Evolutionary conservation across 1,140 invertebrate species (phyloP).

Genomic region (Cotesia glomerata): DNA sequence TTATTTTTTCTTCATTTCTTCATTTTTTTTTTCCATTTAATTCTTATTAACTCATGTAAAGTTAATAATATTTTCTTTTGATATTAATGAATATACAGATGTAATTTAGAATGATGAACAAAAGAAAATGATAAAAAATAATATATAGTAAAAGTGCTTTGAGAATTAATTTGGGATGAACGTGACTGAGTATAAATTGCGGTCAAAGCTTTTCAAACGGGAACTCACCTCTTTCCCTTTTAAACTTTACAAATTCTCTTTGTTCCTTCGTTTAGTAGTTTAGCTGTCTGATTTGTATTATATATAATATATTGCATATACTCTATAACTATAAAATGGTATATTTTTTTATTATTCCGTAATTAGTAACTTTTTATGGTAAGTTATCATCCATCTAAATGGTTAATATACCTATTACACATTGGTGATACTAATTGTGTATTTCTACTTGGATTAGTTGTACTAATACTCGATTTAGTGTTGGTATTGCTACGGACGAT

Average conservation of each 20-base stretch:
- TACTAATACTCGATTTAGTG: too few relatives aligned
- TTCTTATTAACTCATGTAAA: neutral
- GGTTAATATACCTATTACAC: too few relatives aligned
- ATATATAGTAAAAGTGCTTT: neutral
- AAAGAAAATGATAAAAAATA: neutral
- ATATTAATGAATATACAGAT: neutral
- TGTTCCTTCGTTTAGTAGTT: neutral
- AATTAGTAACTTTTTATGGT: too few relatives aligned
- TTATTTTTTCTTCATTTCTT: too few relatives aligned
- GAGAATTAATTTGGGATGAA: slow-evolving; percentile 1
- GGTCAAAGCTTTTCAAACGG: slow-evolving; percentile 7
- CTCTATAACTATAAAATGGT: too few relatives aligned
- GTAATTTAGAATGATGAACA: neutral
- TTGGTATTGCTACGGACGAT: neutral
- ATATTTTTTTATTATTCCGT: too few relatives aligned
- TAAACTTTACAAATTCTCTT: neutral
- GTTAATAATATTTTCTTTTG: neutral
- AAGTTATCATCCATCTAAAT: too few relatives aligned
- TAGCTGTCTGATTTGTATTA: neutral
- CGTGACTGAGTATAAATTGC: slow-evolving; percentile 15
- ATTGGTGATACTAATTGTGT: too few relatives aligned
- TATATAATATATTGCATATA: too few relatives aligned
- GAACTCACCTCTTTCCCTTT: too few relatives aligned
- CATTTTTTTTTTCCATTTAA: neutral
- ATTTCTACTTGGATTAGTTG: too few relatives aligned